Evolutionary conservation across 2,797 vertebrate genomes (phyloP), one percentile per base, ranked within the genome.

Genomic region (Acanthiza pusilla): DNA sequence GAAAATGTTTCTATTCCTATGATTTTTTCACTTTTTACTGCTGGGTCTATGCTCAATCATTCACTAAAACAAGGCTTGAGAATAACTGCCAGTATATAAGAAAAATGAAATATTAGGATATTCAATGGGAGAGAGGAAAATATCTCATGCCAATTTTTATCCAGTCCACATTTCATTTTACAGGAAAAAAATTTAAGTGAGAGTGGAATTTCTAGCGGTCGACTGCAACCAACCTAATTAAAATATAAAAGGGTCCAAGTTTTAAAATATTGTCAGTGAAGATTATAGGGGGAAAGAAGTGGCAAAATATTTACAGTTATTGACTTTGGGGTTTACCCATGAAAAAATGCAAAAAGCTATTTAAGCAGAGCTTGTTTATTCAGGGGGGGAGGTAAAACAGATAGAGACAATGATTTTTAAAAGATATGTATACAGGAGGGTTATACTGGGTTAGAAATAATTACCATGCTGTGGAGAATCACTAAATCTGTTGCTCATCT

Each of bases 341-440:
- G 25, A 40, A 62, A 70, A 66, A 15, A 4, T 16, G 2, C 1
- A 36, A 70, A 45, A 2, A 73, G 2, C 3, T 86, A 12, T 48
- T 83, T 48, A 60, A 76, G 4, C 3, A 73, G 62, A 53, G 6
- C 32, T 65, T 60, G 26, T n/a, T 66, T 71, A 23, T 85, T 47
- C 38, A n/a, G 45, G 10, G 6, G 8, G 13, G 7, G 3, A 30
- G 2, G 2, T 48, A 80, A 82, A 62, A 3, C 5, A 72, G 18
- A 13, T 18, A 51, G n/a, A 58, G 9, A 50, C 0, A 61, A n/a
- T 26, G 3, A 53, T 55, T 50, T 32, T 2, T 6, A 5, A 47
- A 29, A n/a, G 8, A 11, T 2, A 7, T 2, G 3, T 40, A 6
- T 34, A 19, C 29, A 3, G 4, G 29, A 80, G 9, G 1, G 1